Base-by-base conservation (phyloP, 1,140 invertebrate species). In the Atta colombica region DNA sequence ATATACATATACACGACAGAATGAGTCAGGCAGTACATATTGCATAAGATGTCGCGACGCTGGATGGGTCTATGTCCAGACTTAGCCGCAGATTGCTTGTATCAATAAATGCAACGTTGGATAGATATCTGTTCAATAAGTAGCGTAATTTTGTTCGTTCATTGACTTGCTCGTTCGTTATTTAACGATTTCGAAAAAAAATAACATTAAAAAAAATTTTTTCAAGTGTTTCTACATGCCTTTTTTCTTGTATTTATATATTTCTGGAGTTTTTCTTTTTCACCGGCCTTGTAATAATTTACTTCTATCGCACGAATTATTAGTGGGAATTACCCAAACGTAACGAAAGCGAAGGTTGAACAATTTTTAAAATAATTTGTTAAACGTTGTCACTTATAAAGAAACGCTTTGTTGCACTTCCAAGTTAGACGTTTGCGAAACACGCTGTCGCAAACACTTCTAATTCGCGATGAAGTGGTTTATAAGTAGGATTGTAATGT, bases 291-390 rank as follows among this genome's bases (percentile, higher is more conserved):
- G 39, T 61, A 84, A 35, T 68, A 35, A 78, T 78, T 84, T 74
- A 74, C 28, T 60, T 74, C 61, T 82, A 61, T 72, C 12, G 28
- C 7, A 49, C 16, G 18, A 14, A 31, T 69, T 58, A 58, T 39
- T 81, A 58, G n/a, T 31, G 51, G 10, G 53, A 55, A 3, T 35
- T 28, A 84, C 18, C 25, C 18, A 74, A 0, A 72, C 80, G 80
- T 72, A 49, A 60, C 78, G 31, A 25, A 58, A 81, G 21, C 25
- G 45, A n/a, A 84, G 80, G 80, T 25, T 55, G 10, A 25, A 14
- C 55, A 75, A 84, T 75, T 74, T 84, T 84, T 45, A 51, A 84
- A 84, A 74, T 82, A 82, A 51, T 74, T 75, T 8, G 4, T 78
- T 68, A 77, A 65, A n/a, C 2, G n/a, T 51, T 21, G 18, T 55